Conservation (phyloP, 2,113 vertebrate genomes). For the Aleadryas rufinucha region DNA sequence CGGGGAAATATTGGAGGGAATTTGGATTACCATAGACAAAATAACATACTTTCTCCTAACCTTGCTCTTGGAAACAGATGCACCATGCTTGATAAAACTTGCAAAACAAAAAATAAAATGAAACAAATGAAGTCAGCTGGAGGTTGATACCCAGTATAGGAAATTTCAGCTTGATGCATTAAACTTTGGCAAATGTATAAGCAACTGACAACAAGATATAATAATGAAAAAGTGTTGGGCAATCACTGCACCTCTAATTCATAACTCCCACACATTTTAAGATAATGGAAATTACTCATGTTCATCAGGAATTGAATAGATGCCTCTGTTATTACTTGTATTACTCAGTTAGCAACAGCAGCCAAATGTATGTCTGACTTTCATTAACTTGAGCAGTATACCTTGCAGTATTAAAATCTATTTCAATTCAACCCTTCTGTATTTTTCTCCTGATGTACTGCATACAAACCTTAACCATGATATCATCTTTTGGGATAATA, state of each 20-base stretch:
- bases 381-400: constrained; percentile 51
- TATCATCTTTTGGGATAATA: constrained; percentile 29
- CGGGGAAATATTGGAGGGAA: neutral
- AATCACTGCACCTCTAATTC: constrained; percentile 51
- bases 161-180: constrained; percentile 39
- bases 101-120: constrained; percentile 29
- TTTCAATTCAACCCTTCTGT: neutral
- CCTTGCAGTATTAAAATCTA: constrained; percentile 39
- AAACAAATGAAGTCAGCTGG: neutral
- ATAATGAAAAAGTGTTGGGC: constrained; percentile 55
- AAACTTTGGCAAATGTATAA: constrained; percentile 53
- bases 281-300: constrained; percentile 62
- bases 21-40: constrained; percentile 25
- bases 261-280: constrained; percentile 52
- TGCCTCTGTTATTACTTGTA: constrained; percentile 60
- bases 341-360: constrained; percentile 45
- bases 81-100: constrained; percentile 24
- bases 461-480: neutral
- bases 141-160: neutral
- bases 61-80: constrained; percentile 42
- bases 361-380: constrained; percentile 56
- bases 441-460: neutral
- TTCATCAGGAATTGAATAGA: constrained; percentile 58
- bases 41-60: constrained; percentile 47
- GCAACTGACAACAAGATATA: constrained; percentile 51